These are phyloP conservation scores for Melanerpes aurifrons DNA, from an alignment of 2,113 vertebrate genomes.

Conservation along the genomic window DNA sequence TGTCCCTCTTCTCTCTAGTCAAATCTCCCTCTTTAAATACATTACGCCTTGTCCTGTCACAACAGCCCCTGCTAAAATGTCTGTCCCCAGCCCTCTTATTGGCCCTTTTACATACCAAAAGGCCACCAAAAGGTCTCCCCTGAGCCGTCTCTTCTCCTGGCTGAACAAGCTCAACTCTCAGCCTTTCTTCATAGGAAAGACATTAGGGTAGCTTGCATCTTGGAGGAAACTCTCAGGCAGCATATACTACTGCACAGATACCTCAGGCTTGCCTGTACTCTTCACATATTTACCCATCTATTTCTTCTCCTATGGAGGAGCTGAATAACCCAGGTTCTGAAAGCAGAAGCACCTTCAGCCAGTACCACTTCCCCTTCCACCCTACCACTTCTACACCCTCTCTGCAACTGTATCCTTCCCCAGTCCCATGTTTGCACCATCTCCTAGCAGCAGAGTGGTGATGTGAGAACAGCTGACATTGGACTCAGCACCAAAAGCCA, in stretches of 20 bases:
- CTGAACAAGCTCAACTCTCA: not conserved
- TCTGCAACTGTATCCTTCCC: not conserved
- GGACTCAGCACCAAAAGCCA: not conserved
- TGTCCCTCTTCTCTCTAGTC: too few species aligned
- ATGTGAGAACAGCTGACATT: not conserved
- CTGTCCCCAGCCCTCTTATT: not conserved
- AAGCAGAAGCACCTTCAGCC: not conserved
- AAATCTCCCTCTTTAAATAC: too few species aligned
- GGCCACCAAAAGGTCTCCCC: not conserved
- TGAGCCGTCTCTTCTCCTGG: not conserved
- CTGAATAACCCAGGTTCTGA: not conserved
- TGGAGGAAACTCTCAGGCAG: not conserved
- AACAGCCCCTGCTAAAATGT: too few species aligned
- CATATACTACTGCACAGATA: not conserved
- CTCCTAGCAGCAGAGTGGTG: not conserved
- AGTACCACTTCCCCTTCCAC: not conserved
- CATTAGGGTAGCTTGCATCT: not conserved
- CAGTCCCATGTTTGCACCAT: rapidly evolving
- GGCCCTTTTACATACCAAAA: not conserved
- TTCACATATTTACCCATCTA: not conserved
- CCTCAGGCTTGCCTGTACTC: not conserved
- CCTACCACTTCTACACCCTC: not conserved
- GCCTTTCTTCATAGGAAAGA: not conserved
- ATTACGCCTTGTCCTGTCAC: too few species aligned
- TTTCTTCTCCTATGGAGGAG: not conserved